Base-by-base conservation (phyloP, 2,888 invertebrate genomes). In the Drosophila infuscata region DNA sequence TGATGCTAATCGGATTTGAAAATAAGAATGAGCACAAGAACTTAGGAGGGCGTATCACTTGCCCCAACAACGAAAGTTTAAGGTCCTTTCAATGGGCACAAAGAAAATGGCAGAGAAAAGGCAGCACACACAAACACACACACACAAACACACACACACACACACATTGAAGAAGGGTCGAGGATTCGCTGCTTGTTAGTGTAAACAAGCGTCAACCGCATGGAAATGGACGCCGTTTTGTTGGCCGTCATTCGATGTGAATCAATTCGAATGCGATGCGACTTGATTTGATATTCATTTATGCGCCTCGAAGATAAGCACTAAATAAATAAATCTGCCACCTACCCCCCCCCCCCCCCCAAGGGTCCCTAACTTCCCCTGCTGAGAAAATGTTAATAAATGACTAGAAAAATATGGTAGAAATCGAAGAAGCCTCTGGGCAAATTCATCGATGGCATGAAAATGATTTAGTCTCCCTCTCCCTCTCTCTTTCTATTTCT, bases 1-100 rank as follows among this genome's bases (percentile, higher is more conserved):
- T 90, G 90, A 90, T 90, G 87, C 87, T 87, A 87, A 87, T 87
- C 90, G 87, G 87, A 90, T 87, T 87, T 90, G 78, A 87, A 83
- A 79, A 76, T 81, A 75, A 83, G 74, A 57, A 54, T 56, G 72
- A 60, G 54, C 54, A 57, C 52, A 60, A 60, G 54, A 48, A 36
- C 20, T 51, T 30, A 46, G 51, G 43, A 60, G 54, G 33, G n/a
- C 43, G 62, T 65, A 56, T 70, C 70, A 41, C 57, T 68, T 54
- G 74, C 58, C 65, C 62, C 43, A 74, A 74, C 57, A 73, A 74
- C 60, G 25, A 35, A 61, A 65, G 61, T 58, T 51, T 64, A 29
- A 62, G 64, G 33, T 25, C 20, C 67, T 49, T 64, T 67, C 61
- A 76, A 65, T 58, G 64, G 59, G 17, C 70, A 51, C 79, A 59